A percentile compares a stretch with the other conserved stretches of the same genome.
Conservation (phyloP, 92 coral and sea anemone genomes). For the Epizoanthus rinbou region DNA sequence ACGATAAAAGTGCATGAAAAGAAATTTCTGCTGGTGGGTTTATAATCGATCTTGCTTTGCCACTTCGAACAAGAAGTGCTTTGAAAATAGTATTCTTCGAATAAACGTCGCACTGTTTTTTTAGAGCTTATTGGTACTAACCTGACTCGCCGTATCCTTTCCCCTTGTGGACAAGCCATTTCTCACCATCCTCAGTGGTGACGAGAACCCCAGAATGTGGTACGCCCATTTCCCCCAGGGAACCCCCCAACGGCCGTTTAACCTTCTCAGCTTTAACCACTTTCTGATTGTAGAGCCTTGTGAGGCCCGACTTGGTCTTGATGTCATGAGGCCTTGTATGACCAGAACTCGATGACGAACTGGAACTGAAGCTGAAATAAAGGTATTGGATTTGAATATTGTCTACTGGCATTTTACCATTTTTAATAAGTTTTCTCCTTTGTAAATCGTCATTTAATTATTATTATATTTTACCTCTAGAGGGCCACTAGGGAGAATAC, state of each 20-base stretch:
- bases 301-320: conserved; percentile 61
- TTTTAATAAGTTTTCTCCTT: too few relatives aligned
- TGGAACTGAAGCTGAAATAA: neutral
- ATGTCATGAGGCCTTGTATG: conserved; percentile 65
- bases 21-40: too few relatives aligned
- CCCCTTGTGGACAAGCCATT: conserved; percentile 72
- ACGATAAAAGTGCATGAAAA: too few relatives aligned
- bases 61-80: too few relatives aligned
- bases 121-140: neutral
- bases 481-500: too few relatives aligned
- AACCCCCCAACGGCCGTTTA: conserved; percentile 62
- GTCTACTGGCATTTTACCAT: too few relatives aligned
- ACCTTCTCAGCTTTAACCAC: conserved; percentile 64
- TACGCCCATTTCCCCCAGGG: conserved; percentile 54
- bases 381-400: too few relatives aligned
- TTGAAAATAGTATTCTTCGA: too few relatives aligned
- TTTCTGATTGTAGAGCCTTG: conserved; percentile 65
- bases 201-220: conserved; percentile 78
- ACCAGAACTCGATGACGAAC: conserved; percentile 22
- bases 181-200: conserved; percentile 62
- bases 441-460: too few relatives aligned
- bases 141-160: conserved; percentile 59
- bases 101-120: too few relatives aligned
- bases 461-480: too few relatives aligned
- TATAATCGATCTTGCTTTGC: too few relatives aligned